Evolutionary conservation across 1,140 invertebrate species (phyloP), one percentile per base, ranked within the genome.

Genomic region (Doryteuthis pealeii): DNA sequence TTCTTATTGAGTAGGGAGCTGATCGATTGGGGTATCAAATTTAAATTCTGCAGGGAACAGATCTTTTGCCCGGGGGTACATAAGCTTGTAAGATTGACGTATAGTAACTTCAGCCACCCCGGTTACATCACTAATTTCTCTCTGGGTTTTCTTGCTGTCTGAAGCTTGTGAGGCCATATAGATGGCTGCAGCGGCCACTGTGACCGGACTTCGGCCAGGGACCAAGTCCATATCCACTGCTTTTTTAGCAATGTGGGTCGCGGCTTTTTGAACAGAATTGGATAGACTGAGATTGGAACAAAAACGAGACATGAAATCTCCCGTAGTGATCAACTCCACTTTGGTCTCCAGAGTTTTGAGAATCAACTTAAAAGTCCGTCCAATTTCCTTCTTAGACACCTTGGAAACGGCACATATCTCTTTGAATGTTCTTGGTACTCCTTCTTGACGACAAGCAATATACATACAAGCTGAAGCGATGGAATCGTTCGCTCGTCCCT

Each of bases 81-180:
- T 98, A 1, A 99, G 89, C 86, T 98, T 99, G 87, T 99, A 99
- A 0, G 96, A 97, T 86, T 99, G 97, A 73, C 96, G 90, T 74
- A 99, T 99, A 4, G 98, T 99, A 0, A 98, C 97, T 86, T 99
- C 98, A 2, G 98, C 98, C 2, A 99, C 98, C 62, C 98, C 97
- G 70, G 98, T 96, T 78, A 99, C 97, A 82, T 99, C 97, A 4
- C 97, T 96, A 82, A 99, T 99, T 88, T 99, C 98, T 87, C 98
- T 98, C 85, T 97, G 96, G 69, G 94, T 95, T 79, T 94, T 92
- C 88, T 98, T 99, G 78, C 96, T 93, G 80, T 95, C 95, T 0
- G 97, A 98, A 6, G 96, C 94, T 89, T 97, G 96, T 58, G 96
- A 98, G 1, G 98, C 98, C 97, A 99, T 99, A 84, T 99, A 99